Conservation (phyloP, 2,797 vertebrate genomes). For the Oreortyx pictus region DNA sequence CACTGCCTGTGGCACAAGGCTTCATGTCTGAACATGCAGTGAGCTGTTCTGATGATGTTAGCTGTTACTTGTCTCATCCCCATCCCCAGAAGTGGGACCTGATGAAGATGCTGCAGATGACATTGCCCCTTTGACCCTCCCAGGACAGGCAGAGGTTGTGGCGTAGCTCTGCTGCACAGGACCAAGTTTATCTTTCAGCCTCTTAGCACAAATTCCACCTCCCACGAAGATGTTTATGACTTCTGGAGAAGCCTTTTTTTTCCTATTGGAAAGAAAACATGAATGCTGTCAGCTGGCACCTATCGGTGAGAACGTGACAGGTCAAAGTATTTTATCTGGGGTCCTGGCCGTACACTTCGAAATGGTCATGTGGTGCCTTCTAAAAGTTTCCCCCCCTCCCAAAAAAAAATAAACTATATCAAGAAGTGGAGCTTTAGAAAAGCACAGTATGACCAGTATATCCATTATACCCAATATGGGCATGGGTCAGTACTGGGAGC, state of each 20-base stretch:
- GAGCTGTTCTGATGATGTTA: neutral
- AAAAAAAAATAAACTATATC: neutral
- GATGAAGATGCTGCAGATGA: neutral
- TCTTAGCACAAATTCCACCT: neutral
- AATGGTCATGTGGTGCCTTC: neutral
- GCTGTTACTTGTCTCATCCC: neutral
- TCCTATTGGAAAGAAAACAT: neutral
- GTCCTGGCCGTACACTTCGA: neutral
- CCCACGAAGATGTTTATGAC: rapidly evolving
- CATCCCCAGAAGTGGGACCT: neutral
- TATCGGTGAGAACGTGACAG: neutral
- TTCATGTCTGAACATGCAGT: neutral
- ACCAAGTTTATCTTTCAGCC: neutral
- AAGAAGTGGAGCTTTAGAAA: neutral
- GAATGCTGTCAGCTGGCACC: rapidly evolving
- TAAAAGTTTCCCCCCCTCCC: neutral
- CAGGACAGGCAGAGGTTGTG: rapidly evolving
- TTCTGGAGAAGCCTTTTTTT: neutral
- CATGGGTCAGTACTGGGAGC: neutral
- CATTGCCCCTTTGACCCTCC: rapidly evolving
- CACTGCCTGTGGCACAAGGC: neutral
- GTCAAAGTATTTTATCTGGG: neutral
- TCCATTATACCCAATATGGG: neutral
- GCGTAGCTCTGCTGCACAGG: rapidly evolving
- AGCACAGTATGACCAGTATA: neutral